These are phyloP conservation scores for Plecotus auritus DNA, from an alignment of 2,113 vertebrate species.

Conservation along the genomic window DNA sequence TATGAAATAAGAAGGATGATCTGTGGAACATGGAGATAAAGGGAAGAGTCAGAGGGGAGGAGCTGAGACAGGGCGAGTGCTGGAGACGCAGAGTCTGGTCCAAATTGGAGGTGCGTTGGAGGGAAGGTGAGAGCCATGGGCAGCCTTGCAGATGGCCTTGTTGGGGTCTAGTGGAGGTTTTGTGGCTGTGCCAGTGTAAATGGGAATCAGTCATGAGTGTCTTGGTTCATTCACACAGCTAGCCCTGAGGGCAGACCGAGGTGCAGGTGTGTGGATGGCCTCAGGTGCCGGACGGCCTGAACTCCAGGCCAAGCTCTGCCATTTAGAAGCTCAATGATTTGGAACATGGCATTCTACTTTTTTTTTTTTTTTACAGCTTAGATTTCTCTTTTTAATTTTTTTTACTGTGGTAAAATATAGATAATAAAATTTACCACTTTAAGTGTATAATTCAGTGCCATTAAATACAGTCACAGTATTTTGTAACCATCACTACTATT, in stretches of 20 bases:
- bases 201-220: fast-evolving
- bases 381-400: neutral
- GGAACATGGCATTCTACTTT: neutral
- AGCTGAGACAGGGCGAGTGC: fast-evolving
- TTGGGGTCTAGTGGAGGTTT: fast-evolving
- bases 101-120: fast-evolving
- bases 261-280: no score
- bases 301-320: neutral
- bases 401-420: neutral
- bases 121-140: fast-evolving
- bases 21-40: no score
- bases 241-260: neutral
- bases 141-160: fast-evolving
- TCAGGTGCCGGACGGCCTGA: neutral
- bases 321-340: neutral
- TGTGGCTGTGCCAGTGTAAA: fast-evolving
- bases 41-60: fast-evolving
- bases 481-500: fast-evolving
- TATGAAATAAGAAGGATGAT: neutral
- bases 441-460: neutral
- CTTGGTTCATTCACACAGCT: neutral
- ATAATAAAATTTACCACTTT: neutral
- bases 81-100: fast-evolving
- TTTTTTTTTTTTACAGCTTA: neutral
- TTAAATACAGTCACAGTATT: neutral